phyloP scores from a whole-genome alignment of 2,113 vertebrate species.

The Tautogolabrus adspersus region DNA sequence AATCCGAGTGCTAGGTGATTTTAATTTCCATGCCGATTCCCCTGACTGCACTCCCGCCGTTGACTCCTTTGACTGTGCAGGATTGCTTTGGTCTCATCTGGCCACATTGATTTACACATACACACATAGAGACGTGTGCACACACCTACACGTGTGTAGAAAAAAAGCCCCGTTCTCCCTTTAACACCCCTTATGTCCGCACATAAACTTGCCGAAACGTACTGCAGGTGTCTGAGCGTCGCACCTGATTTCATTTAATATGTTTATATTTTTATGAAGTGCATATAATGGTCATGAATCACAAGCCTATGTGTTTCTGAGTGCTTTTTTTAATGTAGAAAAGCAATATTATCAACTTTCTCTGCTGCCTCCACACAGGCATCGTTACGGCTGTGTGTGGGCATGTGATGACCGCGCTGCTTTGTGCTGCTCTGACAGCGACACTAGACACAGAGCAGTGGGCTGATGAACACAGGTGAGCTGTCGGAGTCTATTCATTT shows the following conservation, averaged over 20 bases:
- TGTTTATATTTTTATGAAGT: constrained; percentile 49
- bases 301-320: constrained; percentile 31
- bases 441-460: constrained; percentile 28
- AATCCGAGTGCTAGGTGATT: constrained; percentile 85
- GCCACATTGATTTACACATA: constrained; percentile 80
- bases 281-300: constrained; percentile 28
- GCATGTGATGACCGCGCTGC: constrained; percentile 37
- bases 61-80: constrained; percentile 82
- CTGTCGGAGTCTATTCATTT: constrained; percentile 45
- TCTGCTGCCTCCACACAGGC: constrained; percentile 24
- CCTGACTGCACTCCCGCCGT: constrained; percentile 81
- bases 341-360: constrained; percentile 40
- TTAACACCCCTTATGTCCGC: background rate
- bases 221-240: constrained; percentile 11
- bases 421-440: constrained; percentile 33
- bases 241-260: constrained; percentile 42
- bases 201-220: background rate
- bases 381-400: constrained; percentile 33
- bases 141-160: background rate
- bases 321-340: constrained; percentile 29
- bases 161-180: background rate
- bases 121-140: constrained; percentile 31
- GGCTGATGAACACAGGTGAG: constrained; percentile 24
- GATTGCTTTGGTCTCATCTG: constrained; percentile 86
- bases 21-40: constrained; percentile 87